A percentile compares a stretch with the other conserved stretches of the same genome.
Evolutionary conservation across 2,113 vertebrate genomes (phyloP).

Genomic region (Alces alces): DNA sequence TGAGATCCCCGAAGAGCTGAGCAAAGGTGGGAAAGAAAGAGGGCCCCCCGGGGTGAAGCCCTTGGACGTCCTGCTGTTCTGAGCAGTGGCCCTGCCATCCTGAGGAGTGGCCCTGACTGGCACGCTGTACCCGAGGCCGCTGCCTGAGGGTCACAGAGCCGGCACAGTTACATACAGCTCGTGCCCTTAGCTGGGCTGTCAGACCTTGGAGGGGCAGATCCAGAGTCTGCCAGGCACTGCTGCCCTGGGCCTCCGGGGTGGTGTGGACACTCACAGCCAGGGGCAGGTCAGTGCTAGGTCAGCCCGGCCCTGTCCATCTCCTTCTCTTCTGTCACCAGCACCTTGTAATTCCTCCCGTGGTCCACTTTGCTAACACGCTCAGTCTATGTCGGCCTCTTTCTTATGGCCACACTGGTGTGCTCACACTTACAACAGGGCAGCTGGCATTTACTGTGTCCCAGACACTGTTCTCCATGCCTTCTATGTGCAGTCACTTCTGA

Average conservation of each 20-base stretch:
- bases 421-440: not conserved
- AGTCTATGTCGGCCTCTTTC: not conserved
- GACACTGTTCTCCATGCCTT: not conserved
- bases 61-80: rapidly evolving
- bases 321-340: not conserved
- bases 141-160: not conserved
- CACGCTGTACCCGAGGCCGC: rapidly evolving
- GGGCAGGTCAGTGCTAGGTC: not conserved
- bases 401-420: rapidly evolving
- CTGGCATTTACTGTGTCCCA: not conserved
- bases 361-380: rapidly evolving
- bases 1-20: not conserved
- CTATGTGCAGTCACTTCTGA: rapidly evolving
- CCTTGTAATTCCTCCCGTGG: too few species aligned
- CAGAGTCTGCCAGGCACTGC: rapidly evolving
- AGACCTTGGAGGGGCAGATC: not conserved
- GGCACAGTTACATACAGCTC: rapidly evolving
- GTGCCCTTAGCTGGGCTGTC: rapidly evolving
- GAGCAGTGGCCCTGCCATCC: not conserved
- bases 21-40: not conserved
- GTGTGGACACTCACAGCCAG: too few species aligned
- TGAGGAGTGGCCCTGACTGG: not conserved
- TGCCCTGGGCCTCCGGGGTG: not conserved
- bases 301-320: not conserved
- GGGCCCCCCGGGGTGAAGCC: rapidly evolving